These are phyloP conservation scores for Sylvia borin DNA, from an alignment of 2,797 vertebrate genomes.

Conservation along the genomic window DNA sequence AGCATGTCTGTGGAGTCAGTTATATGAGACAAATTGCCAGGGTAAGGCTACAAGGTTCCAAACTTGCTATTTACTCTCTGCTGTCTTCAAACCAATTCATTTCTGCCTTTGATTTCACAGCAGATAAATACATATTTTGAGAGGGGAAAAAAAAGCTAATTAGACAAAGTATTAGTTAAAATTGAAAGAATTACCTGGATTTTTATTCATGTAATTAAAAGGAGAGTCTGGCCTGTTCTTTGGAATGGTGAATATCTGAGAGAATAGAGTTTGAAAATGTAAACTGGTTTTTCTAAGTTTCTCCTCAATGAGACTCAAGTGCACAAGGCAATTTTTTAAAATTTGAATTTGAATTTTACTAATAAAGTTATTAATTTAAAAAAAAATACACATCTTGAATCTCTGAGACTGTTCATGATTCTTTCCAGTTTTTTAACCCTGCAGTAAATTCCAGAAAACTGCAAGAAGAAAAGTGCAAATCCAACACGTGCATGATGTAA, in stretches of 20 bases:
- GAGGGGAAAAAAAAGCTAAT: not conserved
- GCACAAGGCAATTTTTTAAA: not conserved
- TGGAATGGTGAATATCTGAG: not conserved
- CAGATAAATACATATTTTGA: conserved; percentile 14
- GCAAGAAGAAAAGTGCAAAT: accelerated
- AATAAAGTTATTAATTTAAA: not conserved
- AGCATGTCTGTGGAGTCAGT: conserved; percentile 57
- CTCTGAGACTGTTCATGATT: accelerated
- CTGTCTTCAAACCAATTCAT: conserved; percentile 23
- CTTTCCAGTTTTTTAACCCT: not conserved
- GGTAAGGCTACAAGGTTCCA: conserved; percentile 23
- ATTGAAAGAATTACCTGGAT: not conserved
- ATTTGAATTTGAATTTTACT: not conserved
- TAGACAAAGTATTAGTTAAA: conserved; percentile 14
- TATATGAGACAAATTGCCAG: conserved; percentile 50
- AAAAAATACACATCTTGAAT: not conserved
- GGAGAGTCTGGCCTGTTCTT: not conserved
- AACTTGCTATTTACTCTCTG: conserved; percentile 45
- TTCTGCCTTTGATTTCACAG: conserved; percentile 30
- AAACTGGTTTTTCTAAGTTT: not conserved
- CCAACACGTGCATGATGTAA: not conserved
- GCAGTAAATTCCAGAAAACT: not conserved
- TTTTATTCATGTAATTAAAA: not conserved
- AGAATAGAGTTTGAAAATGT: not conserved
- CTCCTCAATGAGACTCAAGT: not conserved